Conservation (phyloP, 2,113 vertebrate genomes). For the Lipotes vexillifer region DNA sequence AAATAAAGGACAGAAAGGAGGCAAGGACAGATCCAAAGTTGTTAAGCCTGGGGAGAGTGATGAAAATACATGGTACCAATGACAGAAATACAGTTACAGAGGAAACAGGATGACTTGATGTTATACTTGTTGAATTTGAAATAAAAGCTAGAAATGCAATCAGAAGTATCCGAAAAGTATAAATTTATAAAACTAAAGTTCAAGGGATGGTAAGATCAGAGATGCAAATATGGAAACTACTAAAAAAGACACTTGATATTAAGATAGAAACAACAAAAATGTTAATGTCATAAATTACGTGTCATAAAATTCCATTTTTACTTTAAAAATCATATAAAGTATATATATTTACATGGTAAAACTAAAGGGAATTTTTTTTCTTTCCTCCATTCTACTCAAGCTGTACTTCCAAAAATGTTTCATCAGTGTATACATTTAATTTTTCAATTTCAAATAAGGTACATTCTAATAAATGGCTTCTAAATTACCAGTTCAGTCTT, state of each 20-base stretch:
- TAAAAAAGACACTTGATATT: neutral
- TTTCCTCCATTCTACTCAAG: neutral
- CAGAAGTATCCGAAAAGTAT: neutral
- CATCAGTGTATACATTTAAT: neutral
- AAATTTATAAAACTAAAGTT: neutral
- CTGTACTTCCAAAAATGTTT: neutral
- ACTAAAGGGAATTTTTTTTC: neutral
- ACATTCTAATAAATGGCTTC: neutral
- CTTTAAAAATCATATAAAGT: neutral
- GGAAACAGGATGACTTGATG: neutral
- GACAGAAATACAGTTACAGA: neutral
- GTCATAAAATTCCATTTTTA: conserved; percentile 22
- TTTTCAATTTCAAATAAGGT: neutral
- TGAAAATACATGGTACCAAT: neutral
- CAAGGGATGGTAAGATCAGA: neutral
- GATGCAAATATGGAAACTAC: neutral
- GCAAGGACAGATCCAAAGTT: neutral
- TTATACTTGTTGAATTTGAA: conserved; percentile 13
- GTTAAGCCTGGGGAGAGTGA: neutral
- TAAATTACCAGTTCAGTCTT: conserved; percentile 93
- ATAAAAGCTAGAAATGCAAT: conserved; percentile 9
- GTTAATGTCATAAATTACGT: neutral
- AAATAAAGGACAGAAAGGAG: neutral
- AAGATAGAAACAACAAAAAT: conserved; percentile 3
- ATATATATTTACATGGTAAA: neutral